Evolutionary conservation across 2,888 invertebrate species (phyloP), one percentile per base, ranked within the genome.

Genomic region (Aradus depressus): DNA sequence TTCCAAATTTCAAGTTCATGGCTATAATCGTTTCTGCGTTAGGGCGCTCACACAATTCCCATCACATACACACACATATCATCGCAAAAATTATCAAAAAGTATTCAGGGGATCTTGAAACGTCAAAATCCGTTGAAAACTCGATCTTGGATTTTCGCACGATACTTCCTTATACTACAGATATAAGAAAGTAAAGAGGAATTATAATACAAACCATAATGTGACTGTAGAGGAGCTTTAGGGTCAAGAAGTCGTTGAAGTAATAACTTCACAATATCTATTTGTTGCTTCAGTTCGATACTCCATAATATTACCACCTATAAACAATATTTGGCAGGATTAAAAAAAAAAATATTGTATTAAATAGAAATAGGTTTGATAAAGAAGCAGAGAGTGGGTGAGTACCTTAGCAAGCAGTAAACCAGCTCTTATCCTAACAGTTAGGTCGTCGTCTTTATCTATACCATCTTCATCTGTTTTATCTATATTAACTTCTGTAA

Each of bases 271-370:
- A 58, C 56, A 25, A 56, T 58, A 44, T 56, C 58, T 34, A 58
- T 54, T 45, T 58, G 58, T 44, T 58, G 56, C 41, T 55, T 58
- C 44, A 55, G 25, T 26, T 58, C 58, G 25, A 60, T 60, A 34
- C 45, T 56, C 60, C 60, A 60, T 43, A 53, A 48, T 12, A 51
- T 26, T 25, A 58, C 37, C 38, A 58, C 44, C 52, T 52, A 5
- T 16, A 26, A 32, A 28, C 23, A 21, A 34, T 37, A 35, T 6
- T 32, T 19, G 14, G 16, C 10, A 4, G 4, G 26, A 34, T 19
- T 38, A 18, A 21, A 35, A 44, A 8, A 25, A n/a, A 26, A 14
- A 19, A 10, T 19, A 25, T 10, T 16, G 28, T 35, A 12, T 10
- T 12, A n/a, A n/a, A 12, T 22, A 39, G n/a, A 12, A 2, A 2